phyloP scores from a whole-genome alignment of 2,888 invertebrate genomes.

The Spodoptera picta region DNA sequence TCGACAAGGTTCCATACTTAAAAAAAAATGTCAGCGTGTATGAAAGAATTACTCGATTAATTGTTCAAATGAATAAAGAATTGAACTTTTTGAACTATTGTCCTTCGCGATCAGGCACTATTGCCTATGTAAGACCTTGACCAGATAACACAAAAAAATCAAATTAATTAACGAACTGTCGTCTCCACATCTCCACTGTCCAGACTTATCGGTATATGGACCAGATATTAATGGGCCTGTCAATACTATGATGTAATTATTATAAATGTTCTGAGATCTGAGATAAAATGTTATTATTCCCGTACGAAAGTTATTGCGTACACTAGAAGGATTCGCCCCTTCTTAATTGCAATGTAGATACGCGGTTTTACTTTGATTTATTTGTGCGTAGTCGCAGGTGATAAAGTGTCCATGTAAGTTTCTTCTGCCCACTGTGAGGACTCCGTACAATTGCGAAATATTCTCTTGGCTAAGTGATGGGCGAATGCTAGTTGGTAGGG shows the following conservation, averaged over 20 bases:
- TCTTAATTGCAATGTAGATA: conserved; percentile 75
- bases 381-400: conserved; percentile 58
- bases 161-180: conserved; percentile 18
- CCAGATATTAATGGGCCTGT: conserved; percentile 82
- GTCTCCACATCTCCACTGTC: conserved; percentile 30
- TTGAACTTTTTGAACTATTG: no score
- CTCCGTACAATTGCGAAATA: conserved; percentile 26
- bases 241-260: conserved; percentile 85
- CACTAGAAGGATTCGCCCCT: conserved; percentile 68
- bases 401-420: conserved; percentile 68
- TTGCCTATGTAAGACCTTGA: not conserved
- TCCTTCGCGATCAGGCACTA: not conserved
- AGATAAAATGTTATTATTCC: conserved; percentile 81
- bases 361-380: conserved; percentile 59
- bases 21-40: no score
- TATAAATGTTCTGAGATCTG: conserved; percentile 79
- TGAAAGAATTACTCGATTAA: no score
- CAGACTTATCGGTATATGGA: conserved; percentile 55
- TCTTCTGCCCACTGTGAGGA: conserved; percentile 67
- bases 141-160: conserved; percentile 12
- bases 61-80: no score
- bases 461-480: conserved; percentile 47
- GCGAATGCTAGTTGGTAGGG: conserved; percentile 24
- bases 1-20: no score
- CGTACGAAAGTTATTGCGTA: conserved; percentile 70